phyloP scores from a whole-genome alignment of 2,797 vertebrate species.

The Pseudomugil tenellus region DNA sequence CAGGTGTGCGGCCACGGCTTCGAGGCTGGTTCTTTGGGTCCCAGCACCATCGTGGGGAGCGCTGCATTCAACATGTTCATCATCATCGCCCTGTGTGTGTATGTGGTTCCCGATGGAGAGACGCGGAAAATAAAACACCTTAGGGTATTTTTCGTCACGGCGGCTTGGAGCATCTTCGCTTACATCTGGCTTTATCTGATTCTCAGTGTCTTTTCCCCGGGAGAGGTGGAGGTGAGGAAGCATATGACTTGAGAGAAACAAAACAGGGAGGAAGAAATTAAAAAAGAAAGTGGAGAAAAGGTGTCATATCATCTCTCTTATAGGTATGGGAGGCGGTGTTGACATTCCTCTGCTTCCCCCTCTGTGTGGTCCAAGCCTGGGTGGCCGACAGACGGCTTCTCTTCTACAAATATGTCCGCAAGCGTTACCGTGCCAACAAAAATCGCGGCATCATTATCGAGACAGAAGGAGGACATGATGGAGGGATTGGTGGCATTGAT shows the following conservation, averaged over 20 bases:
- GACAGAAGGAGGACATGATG: constrained; percentile 78
- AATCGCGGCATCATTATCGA: constrained; percentile 84
- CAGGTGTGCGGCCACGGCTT: constrained; percentile 86
- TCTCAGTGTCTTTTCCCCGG: constrained; percentile 83
- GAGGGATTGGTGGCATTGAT: constrained; percentile 50
- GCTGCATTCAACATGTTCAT: constrained; percentile 90
- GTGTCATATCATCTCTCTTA: neutral
- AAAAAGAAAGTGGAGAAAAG: neutral
- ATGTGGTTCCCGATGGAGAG: constrained; percentile 86
- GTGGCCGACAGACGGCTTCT: constrained; percentile 86
- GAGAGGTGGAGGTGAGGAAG: constrained; percentile 85
- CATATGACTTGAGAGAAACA: neutral
- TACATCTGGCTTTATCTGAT: constrained; percentile 90
- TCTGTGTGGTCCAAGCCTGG: constrained; percentile 88
- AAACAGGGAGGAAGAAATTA: neutral
- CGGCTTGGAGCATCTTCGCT: constrained; percentile 87
- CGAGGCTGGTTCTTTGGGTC: constrained; percentile 83
- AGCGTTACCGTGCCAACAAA: constrained; percentile 86
- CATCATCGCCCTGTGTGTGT: constrained; percentile 88
- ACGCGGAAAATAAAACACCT: constrained; percentile 87
- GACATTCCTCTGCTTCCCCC: constrained; percentile 87
- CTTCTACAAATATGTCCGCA: constrained; percentile 85
- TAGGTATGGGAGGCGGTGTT: constrained; percentile 87
- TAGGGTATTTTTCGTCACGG: constrained; percentile 88
- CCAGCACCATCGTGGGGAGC: constrained; percentile 88